Conservation (phyloP, 2,888 invertebrate species). For the Conus canariensis region DNA sequence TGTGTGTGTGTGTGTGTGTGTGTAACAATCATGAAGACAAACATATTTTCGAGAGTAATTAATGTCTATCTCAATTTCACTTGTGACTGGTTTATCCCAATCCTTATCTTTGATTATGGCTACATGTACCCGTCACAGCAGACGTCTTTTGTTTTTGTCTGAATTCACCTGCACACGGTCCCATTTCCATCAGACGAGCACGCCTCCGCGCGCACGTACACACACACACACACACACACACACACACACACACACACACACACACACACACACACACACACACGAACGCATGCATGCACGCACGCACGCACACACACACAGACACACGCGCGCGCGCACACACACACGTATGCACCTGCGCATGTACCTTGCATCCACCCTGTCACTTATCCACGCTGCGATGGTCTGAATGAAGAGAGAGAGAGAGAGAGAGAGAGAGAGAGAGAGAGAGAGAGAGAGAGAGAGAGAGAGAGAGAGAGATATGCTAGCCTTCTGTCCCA, state of each 20-base stretch:
- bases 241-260: background rate
- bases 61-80: too few species aligned
- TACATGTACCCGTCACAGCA: too few species aligned
- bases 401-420: too few species aligned
- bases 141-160: too few species aligned
- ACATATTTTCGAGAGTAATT: too few species aligned
- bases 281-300: background rate
- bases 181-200: too few species aligned
- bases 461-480: background rate
- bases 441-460: too few species aligned
- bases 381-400: too few species aligned
- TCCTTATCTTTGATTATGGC: too few species aligned
- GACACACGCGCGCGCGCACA: conserved; percentile 17
- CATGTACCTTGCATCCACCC: background rate
- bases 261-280: background rate
- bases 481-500: too few species aligned
- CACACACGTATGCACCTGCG: background rate
- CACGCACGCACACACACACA: background rate
- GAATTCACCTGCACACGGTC: too few species aligned
- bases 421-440: background rate
- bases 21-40: background rate
- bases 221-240: background rate
- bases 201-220: background rate
- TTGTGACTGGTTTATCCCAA: too few species aligned
- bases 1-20: conserved; percentile 10